A percentile compares a stretch with the other conserved stretches of the same genome.
phyloP scores from a whole-genome alignment of 2,797 vertebrate genomes.

The Falco columbarius region DNA sequence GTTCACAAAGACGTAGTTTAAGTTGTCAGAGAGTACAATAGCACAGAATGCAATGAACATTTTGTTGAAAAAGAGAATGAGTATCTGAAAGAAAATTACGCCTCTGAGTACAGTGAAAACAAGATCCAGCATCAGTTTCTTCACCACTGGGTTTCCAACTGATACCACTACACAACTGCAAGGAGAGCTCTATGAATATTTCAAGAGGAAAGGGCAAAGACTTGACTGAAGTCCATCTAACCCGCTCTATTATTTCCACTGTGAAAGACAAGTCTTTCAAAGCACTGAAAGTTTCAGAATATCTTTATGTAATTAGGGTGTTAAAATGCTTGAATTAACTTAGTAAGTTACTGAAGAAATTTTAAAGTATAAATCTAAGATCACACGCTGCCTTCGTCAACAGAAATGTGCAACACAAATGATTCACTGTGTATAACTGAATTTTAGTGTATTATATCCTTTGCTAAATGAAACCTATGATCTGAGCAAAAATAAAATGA shows the following conservation, averaged over 20 bases:
- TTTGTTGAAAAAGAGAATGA: not conserved
- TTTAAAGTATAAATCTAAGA: not conserved
- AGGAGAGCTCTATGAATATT: slow-evolving; percentile 52
- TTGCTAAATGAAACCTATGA: not conserved
- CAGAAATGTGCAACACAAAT: not conserved
- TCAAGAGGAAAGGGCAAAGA: slow-evolving; percentile 28
- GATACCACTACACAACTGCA: not conserved
- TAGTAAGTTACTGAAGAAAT: not conserved
- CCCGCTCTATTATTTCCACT: not conserved
- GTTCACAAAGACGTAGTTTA: slow-evolving; percentile 7
- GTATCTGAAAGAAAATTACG: not conserved
- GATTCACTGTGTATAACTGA: not conserved
- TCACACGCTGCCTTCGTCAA: not conserved
- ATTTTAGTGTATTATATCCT: not conserved
- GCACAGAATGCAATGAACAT: not conserved
- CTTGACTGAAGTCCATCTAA: slow-evolving; percentile 2
- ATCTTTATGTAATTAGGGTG: not conserved
- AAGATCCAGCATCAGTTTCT: not conserved
- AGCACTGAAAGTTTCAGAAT: not conserved
- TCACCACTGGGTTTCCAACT: not conserved
- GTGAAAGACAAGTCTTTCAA: not conserved
- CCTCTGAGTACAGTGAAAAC: not conserved
- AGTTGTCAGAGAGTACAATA: slow-evolving; percentile 6
- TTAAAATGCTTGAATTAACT: not conserved
- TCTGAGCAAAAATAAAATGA: not conserved